phyloP scores from a whole-genome alignment of 2,797 vertebrate species.

The Trematomus bernacchii region DNA sequence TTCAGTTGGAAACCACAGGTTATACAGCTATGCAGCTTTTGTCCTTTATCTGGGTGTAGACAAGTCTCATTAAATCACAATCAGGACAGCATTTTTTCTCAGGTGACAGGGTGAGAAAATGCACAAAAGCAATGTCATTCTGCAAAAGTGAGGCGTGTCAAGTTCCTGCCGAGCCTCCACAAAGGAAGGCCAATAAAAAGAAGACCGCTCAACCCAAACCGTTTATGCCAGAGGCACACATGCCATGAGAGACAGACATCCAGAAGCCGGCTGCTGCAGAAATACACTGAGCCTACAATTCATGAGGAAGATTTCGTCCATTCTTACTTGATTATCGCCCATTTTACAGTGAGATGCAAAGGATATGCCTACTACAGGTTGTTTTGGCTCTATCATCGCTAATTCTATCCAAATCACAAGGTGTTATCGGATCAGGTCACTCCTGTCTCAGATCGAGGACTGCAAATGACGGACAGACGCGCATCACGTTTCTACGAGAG shows the following conservation, averaged over 20 bases:
- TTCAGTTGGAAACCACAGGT: background rate
- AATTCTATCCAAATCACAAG: constrained; percentile 19
- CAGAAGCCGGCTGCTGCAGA: constrained; percentile 7
- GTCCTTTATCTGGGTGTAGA: background rate
- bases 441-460: constrained; percentile 56
- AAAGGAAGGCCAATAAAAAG: constrained; percentile 43
- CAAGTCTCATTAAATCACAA: background rate
- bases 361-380: constrained; percentile 14
- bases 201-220: background rate
- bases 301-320: background rate
- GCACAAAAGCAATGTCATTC: background rate
- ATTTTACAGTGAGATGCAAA: constrained; percentile 59
- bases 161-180: constrained; percentile 36
- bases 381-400: constrained; percentile 36
- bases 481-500: constrained; percentile 60
- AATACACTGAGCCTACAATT: background rate
- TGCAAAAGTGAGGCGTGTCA: constrained; percentile 31
- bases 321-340: background rate
- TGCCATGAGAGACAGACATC: background rate
- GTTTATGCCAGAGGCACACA: background rate
- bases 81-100: too few species aligned
- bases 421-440: constrained; percentile 18
- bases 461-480: constrained; percentile 34
- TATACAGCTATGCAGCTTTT: background rate
- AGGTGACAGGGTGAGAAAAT: background rate